Base-by-base conservation (phyloP, 1,140 invertebrate species). In the Campodea augens region DNA sequence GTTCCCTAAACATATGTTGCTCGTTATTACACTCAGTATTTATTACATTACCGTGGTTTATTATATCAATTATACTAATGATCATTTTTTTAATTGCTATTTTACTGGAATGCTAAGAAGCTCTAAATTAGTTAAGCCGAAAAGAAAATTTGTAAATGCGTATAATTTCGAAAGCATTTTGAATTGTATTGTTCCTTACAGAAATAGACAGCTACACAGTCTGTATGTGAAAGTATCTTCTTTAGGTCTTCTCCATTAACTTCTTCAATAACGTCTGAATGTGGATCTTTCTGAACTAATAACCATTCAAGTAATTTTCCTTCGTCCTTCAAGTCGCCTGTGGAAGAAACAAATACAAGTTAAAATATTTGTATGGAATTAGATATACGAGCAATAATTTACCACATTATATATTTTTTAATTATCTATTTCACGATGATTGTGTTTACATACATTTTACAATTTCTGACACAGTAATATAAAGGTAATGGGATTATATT, bases 251-350 rank as follows among this genome's bases (percentile, higher is more conserved):
- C 77, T 38, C 85, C 84, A 60, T 88, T 83, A 12, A 88, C 63
- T 52, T 81, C 81, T 66, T 91, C 87, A 52, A 93, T 93, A 37
- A 87, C 73, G 57, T 90, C 86, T 41, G 82, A 81, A 32, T 82
- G 77, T 41, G 84, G 82, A 66, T 90, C 83, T 58, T 91, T 90
- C 61, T 90, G 84, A 29, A 81, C 81, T 50, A 91, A 60, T 21
- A 93, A 63, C 89, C 89, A 93, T 59, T 78, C 81, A 1, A 92
- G 64, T 51, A 92, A 77, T 56, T 81, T 78, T 51, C 88, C 76
- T 64, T 90, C 86, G 59, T 89, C 82, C 55, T 85, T 88, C 37
- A 92, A 60, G 62, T 91, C 84, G 51, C 87, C 82, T 84, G 54
- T 4, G 46, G 15, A 22, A 7, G 20, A 49, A n/a, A 19, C 27